Conservation (phyloP, 1,140 invertebrate genomes). For the Drosophila bocqueti region DNA sequence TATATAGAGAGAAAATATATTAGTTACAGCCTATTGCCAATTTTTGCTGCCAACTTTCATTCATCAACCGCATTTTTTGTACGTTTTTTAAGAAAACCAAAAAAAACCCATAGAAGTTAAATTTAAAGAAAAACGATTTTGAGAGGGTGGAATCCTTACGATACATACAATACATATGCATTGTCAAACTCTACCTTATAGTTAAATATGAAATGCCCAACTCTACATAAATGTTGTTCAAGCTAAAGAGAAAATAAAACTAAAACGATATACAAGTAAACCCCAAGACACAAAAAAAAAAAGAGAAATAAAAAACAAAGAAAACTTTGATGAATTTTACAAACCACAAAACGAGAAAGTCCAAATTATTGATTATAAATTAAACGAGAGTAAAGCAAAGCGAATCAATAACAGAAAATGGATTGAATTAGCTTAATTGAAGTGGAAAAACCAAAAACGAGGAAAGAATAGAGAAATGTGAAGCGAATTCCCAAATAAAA, state of each 20-base stretch:
- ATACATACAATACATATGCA: slow-evolving; percentile 71
- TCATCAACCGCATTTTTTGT: slow-evolving; percentile 46
- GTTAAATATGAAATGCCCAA: slow-evolving; percentile 71
- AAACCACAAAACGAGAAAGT: slow-evolving; percentile 55
- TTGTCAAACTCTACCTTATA: slow-evolving; percentile 74
- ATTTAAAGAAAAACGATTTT: slow-evolving; percentile 16
- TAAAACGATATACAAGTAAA: slow-evolving; percentile 47
- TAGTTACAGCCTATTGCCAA: slow-evolving; percentile 59
- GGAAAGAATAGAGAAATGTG: slow-evolving; percentile 9
- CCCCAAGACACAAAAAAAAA: background rate
- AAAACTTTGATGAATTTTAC: slow-evolving; percentile 81
- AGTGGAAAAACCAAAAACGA: slow-evolving; percentile 27
- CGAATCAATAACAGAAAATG: slow-evolving; percentile 71
- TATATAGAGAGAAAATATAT: slow-evolving; percentile 43
- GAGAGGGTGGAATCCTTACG: slow-evolving; percentile 31
- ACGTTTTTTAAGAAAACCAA: slow-evolving; percentile 38
- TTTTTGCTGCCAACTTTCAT: slow-evolving; percentile 61
- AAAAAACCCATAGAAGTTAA: background rate
- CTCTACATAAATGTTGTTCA: slow-evolving; percentile 80
- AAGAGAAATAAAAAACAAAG: slow-evolving; percentile 1
- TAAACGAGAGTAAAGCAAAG: slow-evolving; percentile 28
- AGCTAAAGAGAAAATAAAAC: slow-evolving; percentile 48
- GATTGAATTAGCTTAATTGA: slow-evolving; percentile 76
- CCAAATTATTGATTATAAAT: slow-evolving; percentile 69
- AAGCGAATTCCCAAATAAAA: slow-evolving; percentile 36